Base-by-base conservation (phyloP, 2,888 invertebrate genomes). In the Gortyna flavago region DNA sequence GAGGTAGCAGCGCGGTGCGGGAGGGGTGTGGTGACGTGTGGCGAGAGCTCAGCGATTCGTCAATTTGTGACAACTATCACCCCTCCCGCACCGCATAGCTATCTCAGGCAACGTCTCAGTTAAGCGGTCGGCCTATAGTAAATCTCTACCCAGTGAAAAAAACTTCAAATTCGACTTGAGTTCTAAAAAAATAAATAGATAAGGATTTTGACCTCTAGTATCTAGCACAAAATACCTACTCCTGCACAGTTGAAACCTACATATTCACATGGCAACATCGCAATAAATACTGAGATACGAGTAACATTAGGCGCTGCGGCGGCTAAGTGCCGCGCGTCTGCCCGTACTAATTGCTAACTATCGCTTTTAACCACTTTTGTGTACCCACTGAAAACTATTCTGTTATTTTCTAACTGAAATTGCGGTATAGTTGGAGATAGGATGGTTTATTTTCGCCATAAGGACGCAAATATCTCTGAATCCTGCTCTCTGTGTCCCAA, bases 281-380 rank as follows among this genome's bases (percentile, higher is more conserved):
- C 65, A 81, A 75, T 89, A 89, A 90, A 88, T 88, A 88, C 51
- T 71, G 72, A 29, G 80, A 61, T 57, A 29, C 77, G 38, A 76
- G 80, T 81, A 80, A 65, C 86, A 77, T 77, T 77, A 85, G 89
- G 85, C 90, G 89, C 87, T 88, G 84, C 83, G 79, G 78, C 71
- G 87, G 85, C 89, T 91, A 90, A 91, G 91, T 88, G 90, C 88
- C 72, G 54, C 57, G 41, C 79, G 81, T 85, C 79, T 80, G 61
- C 72, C 66, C 67, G 78, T 1, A 29, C 81, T 88, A 86, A 86
- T 87, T 89, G 79, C 80, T 75, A 72, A 85, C 84, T 82, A 82
- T 75, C 62, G 65, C 72, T 83, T 78, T 67, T 67, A 85, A 66
- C 68, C 74, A 61, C 64, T 75, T 72, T 48, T 82, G 61, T 70